These are phyloP conservation scores for Acleris holmiana DNA, from an alignment of 2,888 invertebrate genomes.

Conservation along the genomic window DNA sequence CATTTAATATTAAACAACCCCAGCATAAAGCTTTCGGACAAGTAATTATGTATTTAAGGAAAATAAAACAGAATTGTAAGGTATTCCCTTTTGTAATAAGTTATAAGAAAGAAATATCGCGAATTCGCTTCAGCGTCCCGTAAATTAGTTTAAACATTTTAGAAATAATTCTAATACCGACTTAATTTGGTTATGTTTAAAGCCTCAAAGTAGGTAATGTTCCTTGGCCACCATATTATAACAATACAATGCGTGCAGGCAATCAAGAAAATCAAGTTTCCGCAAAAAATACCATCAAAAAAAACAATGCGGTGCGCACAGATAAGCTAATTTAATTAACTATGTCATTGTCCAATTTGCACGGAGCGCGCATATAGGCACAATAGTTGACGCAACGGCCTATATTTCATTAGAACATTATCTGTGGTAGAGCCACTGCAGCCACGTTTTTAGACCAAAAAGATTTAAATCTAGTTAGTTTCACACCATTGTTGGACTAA, in stretches of 20 bases:
- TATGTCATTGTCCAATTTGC: constrained; percentile 34
- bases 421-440: constrained; percentile 17
- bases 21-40: too few species aligned
- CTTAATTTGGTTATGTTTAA: too few species aligned
- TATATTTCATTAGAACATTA: constrained; percentile 22
- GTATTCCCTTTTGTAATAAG: too few species aligned
- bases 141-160: too few species aligned
- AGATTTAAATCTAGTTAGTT: constrained; percentile 24
- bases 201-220: too few species aligned
- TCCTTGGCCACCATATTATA: too few species aligned
- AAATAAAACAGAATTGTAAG: too few species aligned
- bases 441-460: constrained; percentile 37
- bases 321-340: constrained; percentile 29
- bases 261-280: background rate
- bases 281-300: constrained; percentile 2
- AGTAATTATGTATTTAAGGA: too few species aligned
- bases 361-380: constrained; percentile 7
- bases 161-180: too few species aligned
- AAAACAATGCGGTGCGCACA: constrained; percentile 15
- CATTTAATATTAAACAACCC: too few species aligned
- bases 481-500: constrained; percentile 30
- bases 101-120: too few species aligned
- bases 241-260: background rate
- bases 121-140: too few species aligned
- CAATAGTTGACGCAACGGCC: constrained; percentile 32